phyloP scores from a whole-genome alignment of 2,888 invertebrate genomes.

The Dichetophora obliterata region DNA sequence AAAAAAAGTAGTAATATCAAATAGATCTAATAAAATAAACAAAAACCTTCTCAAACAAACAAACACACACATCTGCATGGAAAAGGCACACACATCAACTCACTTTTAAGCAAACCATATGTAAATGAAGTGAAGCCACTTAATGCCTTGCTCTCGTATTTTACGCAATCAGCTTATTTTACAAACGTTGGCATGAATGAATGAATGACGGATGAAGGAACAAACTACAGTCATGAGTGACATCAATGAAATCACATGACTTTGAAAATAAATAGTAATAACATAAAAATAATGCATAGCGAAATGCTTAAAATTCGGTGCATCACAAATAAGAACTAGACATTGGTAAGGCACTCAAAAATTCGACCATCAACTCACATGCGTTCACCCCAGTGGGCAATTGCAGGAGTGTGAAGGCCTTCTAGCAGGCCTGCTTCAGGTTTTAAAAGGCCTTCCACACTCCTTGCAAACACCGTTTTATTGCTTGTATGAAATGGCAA shows the following conservation, averaged over 20 bases:
- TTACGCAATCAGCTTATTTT: not conserved
- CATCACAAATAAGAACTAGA: too few relatives aligned
- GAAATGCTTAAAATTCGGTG: too few relatives aligned
- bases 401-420: too few relatives aligned
- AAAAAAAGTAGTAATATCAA: not conserved
- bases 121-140: not conserved
- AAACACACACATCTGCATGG: not conserved
- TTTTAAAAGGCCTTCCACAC: too few relatives aligned
- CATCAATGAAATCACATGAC: conserved; percentile 12
- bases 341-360: too few relatives aligned
- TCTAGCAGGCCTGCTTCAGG: too few relatives aligned
- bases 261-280: not conserved
- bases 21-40: not conserved
- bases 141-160: not conserved
- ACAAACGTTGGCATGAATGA: not conserved
- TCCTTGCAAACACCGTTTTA: too few relatives aligned
- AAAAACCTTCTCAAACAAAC: not conserved
- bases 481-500: too few relatives aligned
- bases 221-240: not conserved
- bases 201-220: not conserved
- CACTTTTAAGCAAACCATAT: not conserved
- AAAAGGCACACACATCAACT: not conserved
- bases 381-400: too few relatives aligned
- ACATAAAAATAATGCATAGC: too few relatives aligned
- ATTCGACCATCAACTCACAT: too few relatives aligned